Evolutionary conservation across 2,113 vertebrate genomes (phyloP).

Genomic region (Apeltes quadracus): DNA sequence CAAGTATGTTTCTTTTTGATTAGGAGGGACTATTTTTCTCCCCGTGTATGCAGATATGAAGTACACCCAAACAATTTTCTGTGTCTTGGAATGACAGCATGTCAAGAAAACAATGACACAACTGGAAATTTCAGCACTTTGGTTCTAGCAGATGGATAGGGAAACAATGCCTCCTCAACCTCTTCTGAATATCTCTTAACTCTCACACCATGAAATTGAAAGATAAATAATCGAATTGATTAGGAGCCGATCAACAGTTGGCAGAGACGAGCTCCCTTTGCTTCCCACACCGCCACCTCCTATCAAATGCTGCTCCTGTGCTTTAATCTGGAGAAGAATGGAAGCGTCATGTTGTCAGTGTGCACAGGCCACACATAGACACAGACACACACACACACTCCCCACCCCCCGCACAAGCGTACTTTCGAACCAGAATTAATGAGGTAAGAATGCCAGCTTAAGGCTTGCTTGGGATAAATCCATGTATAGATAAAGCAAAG

Average conservation of each 20-base stretch:
- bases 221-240: constrained; percentile 70
- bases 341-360: constrained; percentile 14
- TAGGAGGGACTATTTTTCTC: background rate
- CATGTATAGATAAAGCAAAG: constrained; percentile 67
- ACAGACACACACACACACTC: background rate
- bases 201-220: constrained; percentile 42
- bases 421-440: constrained; percentile 49
- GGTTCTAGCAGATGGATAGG: fast-evolving
- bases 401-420: constrained; percentile 5
- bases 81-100: background rate
- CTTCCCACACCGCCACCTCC: constrained; percentile 40
- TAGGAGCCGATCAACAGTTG: constrained; percentile 53
- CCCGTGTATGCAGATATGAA: background rate
- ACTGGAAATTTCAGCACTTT: background rate
- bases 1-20: constrained; percentile 8
- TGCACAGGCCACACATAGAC: background rate
- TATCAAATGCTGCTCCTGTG: constrained; percentile 31
- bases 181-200: background rate
- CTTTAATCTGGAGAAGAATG: constrained; percentile 29
- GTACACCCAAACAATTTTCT: background rate
- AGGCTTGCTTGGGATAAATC: constrained; percentile 64
- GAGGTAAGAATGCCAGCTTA: constrained; percentile 62
- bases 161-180: background rate
- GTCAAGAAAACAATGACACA: background rate
- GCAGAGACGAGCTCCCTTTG: constrained; percentile 33